These are phyloP conservation scores for Etheostoma perlongum DNA, from an alignment of 2,797 vertebrate genomes.

Conservation along the genomic window DNA sequence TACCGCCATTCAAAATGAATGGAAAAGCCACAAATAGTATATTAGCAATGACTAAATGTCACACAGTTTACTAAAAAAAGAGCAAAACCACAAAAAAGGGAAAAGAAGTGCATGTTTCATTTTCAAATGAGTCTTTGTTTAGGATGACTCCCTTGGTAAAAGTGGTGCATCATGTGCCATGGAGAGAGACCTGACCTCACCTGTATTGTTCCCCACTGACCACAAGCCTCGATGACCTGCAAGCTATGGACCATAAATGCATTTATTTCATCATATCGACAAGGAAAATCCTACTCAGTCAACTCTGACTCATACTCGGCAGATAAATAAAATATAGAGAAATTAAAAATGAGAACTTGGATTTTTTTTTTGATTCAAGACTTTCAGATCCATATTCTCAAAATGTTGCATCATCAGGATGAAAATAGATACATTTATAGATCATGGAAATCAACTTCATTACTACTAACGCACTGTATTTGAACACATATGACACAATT, in stretches of 20 bases:
- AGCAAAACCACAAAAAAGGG: constrained; percentile 22
- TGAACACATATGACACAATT: background rate
- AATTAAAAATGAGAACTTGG: constrained; percentile 66
- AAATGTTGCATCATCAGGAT: constrained; percentile 6
- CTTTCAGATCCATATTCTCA: constrained; percentile 62
- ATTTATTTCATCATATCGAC: constrained; percentile 25
- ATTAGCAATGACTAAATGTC: constrained; percentile 30
- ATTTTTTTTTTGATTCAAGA: constrained; percentile 40
- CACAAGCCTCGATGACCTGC: constrained; percentile 18
- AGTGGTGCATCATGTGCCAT: constrained; percentile 82
- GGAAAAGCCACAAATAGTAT: background rate
- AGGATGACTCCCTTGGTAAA: constrained; percentile 82
- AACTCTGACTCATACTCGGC: constrained; percentile 63
- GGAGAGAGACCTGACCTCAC: constrained; percentile 73
- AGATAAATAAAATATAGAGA: constrained; percentile 54
- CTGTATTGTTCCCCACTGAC: constrained; percentile 53
- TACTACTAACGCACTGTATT: background rate
- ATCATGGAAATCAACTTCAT: background rate
- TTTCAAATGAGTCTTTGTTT: constrained; percentile 72
- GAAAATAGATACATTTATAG: background rate
- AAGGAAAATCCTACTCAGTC: constrained; percentile 44
- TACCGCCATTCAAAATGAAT: too few relatives aligned
- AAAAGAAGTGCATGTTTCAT: constrained; percentile 38
- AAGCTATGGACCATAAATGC: constrained; percentile 12
- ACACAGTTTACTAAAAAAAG: constrained; percentile 20